A percentile compares a stretch with the other conserved stretches of the same genome.
These are phyloP conservation scores for Asarcornis scutulata DNA, from an alignment of 2,113 vertebrate genomes.

Conservation along the genomic window DNA sequence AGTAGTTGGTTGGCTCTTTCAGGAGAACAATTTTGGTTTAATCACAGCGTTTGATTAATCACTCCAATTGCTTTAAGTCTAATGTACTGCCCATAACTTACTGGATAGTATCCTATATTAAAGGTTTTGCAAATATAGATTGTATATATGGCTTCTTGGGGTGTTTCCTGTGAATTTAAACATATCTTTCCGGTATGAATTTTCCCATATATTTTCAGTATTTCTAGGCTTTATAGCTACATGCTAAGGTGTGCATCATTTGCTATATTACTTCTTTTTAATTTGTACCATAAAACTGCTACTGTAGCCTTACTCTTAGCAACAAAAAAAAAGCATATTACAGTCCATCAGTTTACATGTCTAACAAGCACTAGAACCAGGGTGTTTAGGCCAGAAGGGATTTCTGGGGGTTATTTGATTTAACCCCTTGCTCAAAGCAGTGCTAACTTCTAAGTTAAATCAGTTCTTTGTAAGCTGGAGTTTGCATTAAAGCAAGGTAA, in stretches of 20 bases:
- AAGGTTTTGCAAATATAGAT: neutral
- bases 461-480: neutral
- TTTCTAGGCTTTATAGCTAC: neutral
- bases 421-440: neutral
- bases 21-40: neutral
- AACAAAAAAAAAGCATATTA: neutral
- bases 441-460: neutral
- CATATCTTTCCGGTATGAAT: neutral
- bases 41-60: neutral
- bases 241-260: neutral
- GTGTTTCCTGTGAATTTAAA: neutral
- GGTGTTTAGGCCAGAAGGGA: neutral
- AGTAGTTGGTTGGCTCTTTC: neutral
- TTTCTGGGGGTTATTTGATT: neutral
- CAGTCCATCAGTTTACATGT: neutral
- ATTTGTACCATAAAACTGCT: neutral
- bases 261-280: neutral
- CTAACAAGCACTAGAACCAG: neutral
- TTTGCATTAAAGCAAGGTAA: neutral
- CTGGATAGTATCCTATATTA: neutral
- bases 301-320: neutral
- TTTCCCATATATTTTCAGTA: neutral
- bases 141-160: neutral
- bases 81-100: neutral
- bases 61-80: neutral